Base-by-base conservation (phyloP, 2,888 invertebrate species). In the Danaus chrysippus region DNA sequence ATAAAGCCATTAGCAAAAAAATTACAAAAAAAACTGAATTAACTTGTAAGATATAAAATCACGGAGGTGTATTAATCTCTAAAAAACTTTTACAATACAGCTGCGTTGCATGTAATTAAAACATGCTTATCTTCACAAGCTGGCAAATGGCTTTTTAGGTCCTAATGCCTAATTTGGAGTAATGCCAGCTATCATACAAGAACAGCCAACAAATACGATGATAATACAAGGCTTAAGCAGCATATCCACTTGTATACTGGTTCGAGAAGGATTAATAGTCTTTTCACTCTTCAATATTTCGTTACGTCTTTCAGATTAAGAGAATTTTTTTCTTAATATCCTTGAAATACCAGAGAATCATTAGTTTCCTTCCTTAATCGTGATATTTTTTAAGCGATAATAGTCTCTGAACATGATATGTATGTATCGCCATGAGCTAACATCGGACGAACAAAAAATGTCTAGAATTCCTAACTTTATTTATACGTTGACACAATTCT, bases 81-180 rank as follows among this genome's bases (percentile, higher is more conserved):
- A 63, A 59, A 63, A 63, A 63, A 54, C 59, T 57, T 63, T 63
- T 60, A 41, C 17, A 56, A 56, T 43, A 56, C 15, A 63, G 60
- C 57, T 56, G 57, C 57, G 23, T 34, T 34, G 23, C 54, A 54
- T 63, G 63, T 63, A 60, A 63, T 63, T 63, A 63, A 63, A 63
- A 63, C 63, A 56, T 57, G 63, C 63, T 63, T 63, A 63, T 60
- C 63, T 60, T 23, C 57, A 54, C 57, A 54, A 60, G 59, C 66
- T 68, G 64, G 68, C 68, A 66, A 64, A 62, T 64, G 66, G 58
- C 64, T 64, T 65, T 63, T 66, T 64, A 62, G 57, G 63, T 63
- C 62, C 68, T 64, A 68, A 64, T 64, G 60, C 66, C 66, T 58
- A 66, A 66, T 66, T 68, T 66, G 66, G 66, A 64, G 42, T 58